Percentiles rank a stretch among this genome's conserved stretches.
These are phyloP conservation scores for Fulmarus glacialis DNA, from an alignment of 2,113 vertebrate genomes.

Conservation along the genomic window DNA sequence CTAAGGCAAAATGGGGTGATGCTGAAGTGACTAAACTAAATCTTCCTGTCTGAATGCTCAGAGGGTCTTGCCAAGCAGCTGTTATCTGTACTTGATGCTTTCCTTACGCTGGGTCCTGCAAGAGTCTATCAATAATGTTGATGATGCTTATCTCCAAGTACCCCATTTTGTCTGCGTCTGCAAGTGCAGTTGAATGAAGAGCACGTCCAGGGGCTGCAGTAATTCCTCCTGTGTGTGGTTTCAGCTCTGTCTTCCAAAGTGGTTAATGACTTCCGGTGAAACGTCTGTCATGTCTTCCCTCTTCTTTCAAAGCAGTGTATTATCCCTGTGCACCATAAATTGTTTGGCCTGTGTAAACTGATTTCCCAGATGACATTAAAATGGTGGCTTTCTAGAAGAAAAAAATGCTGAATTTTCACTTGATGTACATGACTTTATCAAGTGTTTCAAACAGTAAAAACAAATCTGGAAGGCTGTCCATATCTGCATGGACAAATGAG, in stretches of 20 bases:
- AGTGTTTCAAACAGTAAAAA: not conserved
- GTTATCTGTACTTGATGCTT: not conserved
- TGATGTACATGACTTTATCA: not conserved
- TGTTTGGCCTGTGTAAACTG: not conserved
- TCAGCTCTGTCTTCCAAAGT: not conserved
- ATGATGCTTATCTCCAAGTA: not conserved
- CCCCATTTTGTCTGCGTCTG: accelerated
- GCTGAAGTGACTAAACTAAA: not conserved
- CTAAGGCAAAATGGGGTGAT: not conserved
- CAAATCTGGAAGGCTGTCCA: not conserved
- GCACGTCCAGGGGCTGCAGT: not conserved
- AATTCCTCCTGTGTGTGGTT: not conserved
- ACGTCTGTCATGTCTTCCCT: not conserved
- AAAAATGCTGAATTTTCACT: not conserved
- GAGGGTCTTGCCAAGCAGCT: not conserved
- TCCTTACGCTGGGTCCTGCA: not conserved
- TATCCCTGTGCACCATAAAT: not conserved
- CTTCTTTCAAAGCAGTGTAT: not conserved
- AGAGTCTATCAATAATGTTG: too few relatives aligned
- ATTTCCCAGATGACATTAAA: not conserved
- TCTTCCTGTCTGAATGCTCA: not conserved
- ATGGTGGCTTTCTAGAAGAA: not conserved
- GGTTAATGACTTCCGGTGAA: not conserved
- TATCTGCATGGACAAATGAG: accelerated
- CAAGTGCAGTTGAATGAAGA: not conserved